Evolutionary conservation across 2,888 invertebrate genomes (phyloP), one percentile per base, ranked within the genome.

Genomic region (Clusia tigrina): DNA sequence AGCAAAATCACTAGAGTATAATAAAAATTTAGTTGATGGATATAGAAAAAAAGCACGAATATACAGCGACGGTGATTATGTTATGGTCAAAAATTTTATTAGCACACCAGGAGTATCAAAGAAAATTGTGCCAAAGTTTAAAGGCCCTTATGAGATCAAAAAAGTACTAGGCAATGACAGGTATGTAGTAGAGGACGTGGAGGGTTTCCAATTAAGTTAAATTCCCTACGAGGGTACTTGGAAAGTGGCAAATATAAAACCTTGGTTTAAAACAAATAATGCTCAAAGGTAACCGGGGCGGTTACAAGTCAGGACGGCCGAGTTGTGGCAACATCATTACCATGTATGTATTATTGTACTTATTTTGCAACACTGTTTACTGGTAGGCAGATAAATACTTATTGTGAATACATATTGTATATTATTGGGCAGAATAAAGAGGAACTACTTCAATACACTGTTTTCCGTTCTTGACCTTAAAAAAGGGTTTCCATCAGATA

Each of bases 121-220:
- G 26, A 58, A 58, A 42, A 17, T 51, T 2, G 26, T 58, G 5
- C 52, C 52, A 5, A 51, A 51, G 52, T 58, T 24, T 25, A 58
- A 51, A 32, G 32, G 55, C 32, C 24, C 53, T 10, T 53, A 53
- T 9, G 15, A n/a, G 17, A 18, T 58, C 24, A 20, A 51, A 2
- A 48, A 58, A 52, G 22, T 51, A 32, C 38, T 58, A 26, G 25
- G 25, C 10, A 58, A 58, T 25, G 51, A 58, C 51, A 48, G 58
- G 26, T 58, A 58, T 18, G 9, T 58, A 6, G 20, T 51, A 15
- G 20, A 9, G 9, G 58, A 51, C 17, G 26, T 58, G 6, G 58
- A 58, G 32, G 15, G 20, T 25, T 58, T 48, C 25, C 58, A 51
- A 52, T 25, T 51, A 25, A 23, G 17, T 20, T 37, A 26, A 51